A percentile compares a stretch with the other conserved stretches of the same genome.
Evolutionary conservation across 2,888 invertebrate genomes (phyloP).

Genomic region (Globia sparganii): DNA sequence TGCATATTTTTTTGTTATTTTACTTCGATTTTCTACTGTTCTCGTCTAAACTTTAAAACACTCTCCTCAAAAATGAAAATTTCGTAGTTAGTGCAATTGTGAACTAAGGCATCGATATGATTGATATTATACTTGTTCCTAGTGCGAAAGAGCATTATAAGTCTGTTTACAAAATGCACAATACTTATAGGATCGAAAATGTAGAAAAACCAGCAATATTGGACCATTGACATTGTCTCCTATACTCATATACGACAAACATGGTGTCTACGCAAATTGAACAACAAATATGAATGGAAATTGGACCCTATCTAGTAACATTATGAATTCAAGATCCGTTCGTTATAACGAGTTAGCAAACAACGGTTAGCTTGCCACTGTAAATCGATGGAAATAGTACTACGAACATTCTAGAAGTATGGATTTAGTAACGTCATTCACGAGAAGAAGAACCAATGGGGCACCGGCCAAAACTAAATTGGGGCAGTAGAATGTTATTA

Average conservation of each 20-base stretch:
- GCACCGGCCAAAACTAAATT: background rate
- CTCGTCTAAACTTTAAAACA: too few species aligned
- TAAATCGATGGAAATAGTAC: constrained; percentile 25
- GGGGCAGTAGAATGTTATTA: too few species aligned
- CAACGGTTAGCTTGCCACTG: constrained; percentile 42
- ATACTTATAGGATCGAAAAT: background rate
- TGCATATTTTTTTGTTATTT: too few species aligned
- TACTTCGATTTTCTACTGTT: too few species aligned
- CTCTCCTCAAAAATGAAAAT: too few species aligned
- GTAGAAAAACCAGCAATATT: background rate
- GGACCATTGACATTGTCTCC: background rate
- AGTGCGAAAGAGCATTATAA: background rate
- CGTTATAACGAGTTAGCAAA: constrained; percentile 47
- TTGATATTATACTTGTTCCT: background rate
- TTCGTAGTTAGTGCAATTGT: too few species aligned
- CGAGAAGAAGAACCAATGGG: background rate
- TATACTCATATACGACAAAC: constrained; percentile 1
- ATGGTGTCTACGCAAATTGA: constrained; percentile 29
- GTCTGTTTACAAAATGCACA: background rate
- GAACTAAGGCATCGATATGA: too few species aligned
- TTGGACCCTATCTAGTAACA: constrained; percentile 43
- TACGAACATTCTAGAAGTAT: constrained; percentile 2
- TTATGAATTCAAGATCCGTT: constrained; percentile 57
- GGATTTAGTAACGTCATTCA: background rate
- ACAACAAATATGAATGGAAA: constrained; percentile 46